Base-by-base conservation (phyloP, 2,888 invertebrate genomes). In the Heliconius charithonia region DNA sequence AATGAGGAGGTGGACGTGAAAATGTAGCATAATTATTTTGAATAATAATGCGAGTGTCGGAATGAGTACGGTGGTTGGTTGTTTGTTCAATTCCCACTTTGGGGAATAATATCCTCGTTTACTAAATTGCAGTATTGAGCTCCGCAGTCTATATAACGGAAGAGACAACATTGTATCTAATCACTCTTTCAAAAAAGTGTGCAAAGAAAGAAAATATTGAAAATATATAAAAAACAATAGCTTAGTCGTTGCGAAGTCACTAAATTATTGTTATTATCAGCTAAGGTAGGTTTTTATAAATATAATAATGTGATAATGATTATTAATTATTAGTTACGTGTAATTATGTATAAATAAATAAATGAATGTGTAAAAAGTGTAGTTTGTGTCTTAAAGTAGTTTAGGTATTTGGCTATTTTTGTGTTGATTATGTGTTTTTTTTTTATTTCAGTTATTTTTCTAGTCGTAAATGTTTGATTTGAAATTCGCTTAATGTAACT, bases 231-330 rank as follows among this genome's bases (percentile, higher is more conserved):
- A 59, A 59, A 73, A 76, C 78, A 81, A 83, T 76, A 74, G 73
- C 77, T 82, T 84, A 84, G 90, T 87, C 85, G 87, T 89, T 89
- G 88, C 83, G 85, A 85, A 92, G 93, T 93, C 92, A 93, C 90
- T 92, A 92, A 92, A 91, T 91, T 92, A 92, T 92, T 90, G 87
- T 91, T 88, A 87, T 85, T 87, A 87, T 89, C 89, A 78, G 87
- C 86, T 89, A 87, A 86, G 82, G 85, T 87, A 86, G 87, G 83
- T 87, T 86, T 67, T 85, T 84, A 89, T 89, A 88, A 90, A 87
- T 88, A 88, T 88, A 90, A 87, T 88, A 88, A 87, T 92, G 92
- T 92, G 92, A 92, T 92, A 92, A 90, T 88, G 89, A 89, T 89
- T 87, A 85, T 85, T 59, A 41, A 41, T 67, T 67, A n/a, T 85